These are phyloP conservation scores for Babylonia areolata DNA, from an alignment of 1,140 invertebrate genomes.

Conservation along the genomic window DNA sequence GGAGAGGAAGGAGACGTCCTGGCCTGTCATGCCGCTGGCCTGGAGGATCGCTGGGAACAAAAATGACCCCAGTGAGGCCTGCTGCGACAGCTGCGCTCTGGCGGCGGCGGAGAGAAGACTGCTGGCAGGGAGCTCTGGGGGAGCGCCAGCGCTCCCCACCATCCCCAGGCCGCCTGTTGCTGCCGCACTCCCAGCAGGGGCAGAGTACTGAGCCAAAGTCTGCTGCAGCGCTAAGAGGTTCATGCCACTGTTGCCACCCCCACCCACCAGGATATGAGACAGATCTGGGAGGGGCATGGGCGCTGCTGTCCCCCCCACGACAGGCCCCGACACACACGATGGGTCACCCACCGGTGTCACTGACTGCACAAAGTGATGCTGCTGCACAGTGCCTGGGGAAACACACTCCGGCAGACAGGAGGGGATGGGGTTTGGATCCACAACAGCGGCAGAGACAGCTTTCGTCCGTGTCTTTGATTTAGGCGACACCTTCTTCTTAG, in stretches of 20 bases:
- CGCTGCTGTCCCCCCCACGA: neutral
- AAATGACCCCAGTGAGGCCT: slow-evolving; percentile 39
- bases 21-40: slow-evolving; percentile 9
- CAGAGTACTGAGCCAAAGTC: slow-evolving; percentile 62
- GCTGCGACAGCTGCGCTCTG: slow-evolving; percentile 60
- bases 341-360: neutral
- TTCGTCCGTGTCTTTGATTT: slow-evolving; percentile 25
- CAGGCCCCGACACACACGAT: neutral
- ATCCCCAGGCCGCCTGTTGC: neutral
- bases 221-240: slow-evolving; percentile 31
- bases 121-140: slow-evolving; percentile 66
- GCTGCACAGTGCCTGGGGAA: neutral
- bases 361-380: neutral
- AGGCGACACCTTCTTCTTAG: slow-evolving; percentile 29
- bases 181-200: neutral
- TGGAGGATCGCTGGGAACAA: slow-evolving; percentile 19
- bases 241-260: neutral
- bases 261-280: slow-evolving; percentile 10
- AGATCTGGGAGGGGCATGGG: slow-evolving; percentile 21
- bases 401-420: slow-evolving; percentile 18
- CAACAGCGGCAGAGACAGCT: neutral
- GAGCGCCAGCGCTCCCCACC: neutral
- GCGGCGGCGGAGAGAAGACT: slow-evolving; percentile 67
- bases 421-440: neutral
- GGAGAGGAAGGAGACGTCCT: slow-evolving; percentile 1